Base-by-base conservation (phyloP, 2,797 vertebrate species). In the Danio tinwini region DNA sequence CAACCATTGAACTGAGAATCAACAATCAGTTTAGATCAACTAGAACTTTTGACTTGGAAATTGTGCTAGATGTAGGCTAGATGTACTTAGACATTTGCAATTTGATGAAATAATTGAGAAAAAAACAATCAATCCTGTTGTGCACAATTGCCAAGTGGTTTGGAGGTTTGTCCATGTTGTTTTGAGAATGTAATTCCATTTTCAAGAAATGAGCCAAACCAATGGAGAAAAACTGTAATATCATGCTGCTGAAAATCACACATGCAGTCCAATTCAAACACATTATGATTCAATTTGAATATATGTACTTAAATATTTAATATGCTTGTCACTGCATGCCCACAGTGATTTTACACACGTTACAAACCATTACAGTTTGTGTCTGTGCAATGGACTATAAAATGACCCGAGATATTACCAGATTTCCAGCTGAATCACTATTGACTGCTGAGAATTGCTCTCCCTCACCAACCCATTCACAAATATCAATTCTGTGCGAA, bases 391-490 rank as follows among this genome's bases (percentile, higher is more conserved):
- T 55, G 62, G 61, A 44, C 9, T 65, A 65, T 55, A 65, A 65
- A 65, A 76, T 55, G 9, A 37, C 21, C 9, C 1, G 7, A 65
- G 39, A 65, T 29, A 65, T 53, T 61, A 55, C 4, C 17, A 49
- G 45, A 50, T 65, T 52, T 76, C 39, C 74, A 55, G 45, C 50
- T 45, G 50, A 55, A 65, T 76, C 39, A 44, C 37, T 75, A 55
- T 64, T 53, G 74, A 75, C 61, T 53, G 61, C 49, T 44, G 50
- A n/a, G 63, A 53, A 64, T 53, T 21, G 59, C 45, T 44, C 37
- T 53, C 37, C 8, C 47, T 75, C 16, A 52, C 6, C 11, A 37
- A 39, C 17, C 37, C 29, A 53, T 64, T 64, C 37, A 44, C n/a
- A 53, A 64, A 29, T 52, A 64, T 75, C 37, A 53, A 53, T 52